A percentile compares a stretch with the other conserved stretches of the same genome.
Evolutionary conservation across 2,888 invertebrate genomes (phyloP).

Genomic region (Gisinianus flammeolus): DNA sequence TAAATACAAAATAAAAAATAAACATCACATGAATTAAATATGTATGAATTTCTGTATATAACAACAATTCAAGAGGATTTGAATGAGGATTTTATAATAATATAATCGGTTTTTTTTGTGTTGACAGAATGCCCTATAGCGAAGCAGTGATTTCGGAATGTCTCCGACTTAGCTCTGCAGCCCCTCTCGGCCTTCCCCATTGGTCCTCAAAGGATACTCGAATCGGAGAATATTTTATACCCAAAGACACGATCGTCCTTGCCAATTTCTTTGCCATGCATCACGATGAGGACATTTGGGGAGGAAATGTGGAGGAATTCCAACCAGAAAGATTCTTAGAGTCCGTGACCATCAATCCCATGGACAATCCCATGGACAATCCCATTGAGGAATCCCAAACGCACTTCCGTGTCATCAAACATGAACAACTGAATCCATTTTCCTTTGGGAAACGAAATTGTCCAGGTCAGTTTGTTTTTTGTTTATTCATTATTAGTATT

Average conservation of each 20-base stretch:
- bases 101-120: not conserved
- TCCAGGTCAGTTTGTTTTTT: no score
- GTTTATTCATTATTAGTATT: no score
- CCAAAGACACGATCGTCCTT: conserved; percentile 10
- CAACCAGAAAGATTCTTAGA: not conserved
- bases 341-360: not conserved
- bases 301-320: not conserved
- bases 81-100: not conserved
- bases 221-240: not conserved
- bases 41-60: no score
- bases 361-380: no score
- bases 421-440: not conserved
- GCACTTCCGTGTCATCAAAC: not conserved
- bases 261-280: not conserved
- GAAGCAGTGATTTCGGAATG: not conserved
- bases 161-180: not conserved
- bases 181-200: conserved; percentile 6
- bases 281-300: not conserved
- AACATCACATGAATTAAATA: no score
- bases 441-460: not conserved
- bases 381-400: no score
- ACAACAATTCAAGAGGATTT: no score
- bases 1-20: no score
- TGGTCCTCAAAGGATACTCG: not conserved
- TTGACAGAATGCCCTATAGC: not conserved